Evolutionary conservation across 2,888 invertebrate species (phyloP).

Genomic region (Encarsia formosa): DNA sequence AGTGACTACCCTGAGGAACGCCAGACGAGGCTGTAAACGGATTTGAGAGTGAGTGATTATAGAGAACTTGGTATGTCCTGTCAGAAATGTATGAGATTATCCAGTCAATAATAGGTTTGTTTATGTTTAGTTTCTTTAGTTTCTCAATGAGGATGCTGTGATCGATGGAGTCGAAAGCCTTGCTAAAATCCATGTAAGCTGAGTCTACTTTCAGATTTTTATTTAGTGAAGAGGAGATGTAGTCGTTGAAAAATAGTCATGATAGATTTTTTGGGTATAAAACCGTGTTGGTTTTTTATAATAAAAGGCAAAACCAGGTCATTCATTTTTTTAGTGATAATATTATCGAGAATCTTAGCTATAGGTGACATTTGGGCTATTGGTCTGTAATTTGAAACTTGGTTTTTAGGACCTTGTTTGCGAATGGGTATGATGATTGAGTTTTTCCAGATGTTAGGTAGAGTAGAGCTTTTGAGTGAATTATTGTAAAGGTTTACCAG

Average conservation of each 20-base stretch:
- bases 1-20: neutral
- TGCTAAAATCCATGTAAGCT: neutral
- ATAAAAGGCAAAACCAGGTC: neutral
- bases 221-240: neutral
- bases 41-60: neutral
- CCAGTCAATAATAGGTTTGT: neutral
- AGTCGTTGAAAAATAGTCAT: neutral
- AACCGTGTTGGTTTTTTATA: neutral
- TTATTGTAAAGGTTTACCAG: neutral
- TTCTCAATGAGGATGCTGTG: neutral
- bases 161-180: neutral
- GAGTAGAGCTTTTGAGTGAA: neutral
- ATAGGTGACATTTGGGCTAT: neutral
- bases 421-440: neutral
- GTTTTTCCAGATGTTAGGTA: neutral
- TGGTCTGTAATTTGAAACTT: neutral
- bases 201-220: neutral
- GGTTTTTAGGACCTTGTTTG: neutral
- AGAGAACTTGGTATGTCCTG: neutral
- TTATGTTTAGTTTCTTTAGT: neutral
- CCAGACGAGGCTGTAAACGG: neutral
- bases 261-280: neutral
- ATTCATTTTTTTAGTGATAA: neutral
- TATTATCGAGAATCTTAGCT: neutral
- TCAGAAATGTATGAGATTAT: neutral